Base-by-base conservation (phyloP, 2,797 vertebrate species). In the Acrossocheilus fasciatus region DNA sequence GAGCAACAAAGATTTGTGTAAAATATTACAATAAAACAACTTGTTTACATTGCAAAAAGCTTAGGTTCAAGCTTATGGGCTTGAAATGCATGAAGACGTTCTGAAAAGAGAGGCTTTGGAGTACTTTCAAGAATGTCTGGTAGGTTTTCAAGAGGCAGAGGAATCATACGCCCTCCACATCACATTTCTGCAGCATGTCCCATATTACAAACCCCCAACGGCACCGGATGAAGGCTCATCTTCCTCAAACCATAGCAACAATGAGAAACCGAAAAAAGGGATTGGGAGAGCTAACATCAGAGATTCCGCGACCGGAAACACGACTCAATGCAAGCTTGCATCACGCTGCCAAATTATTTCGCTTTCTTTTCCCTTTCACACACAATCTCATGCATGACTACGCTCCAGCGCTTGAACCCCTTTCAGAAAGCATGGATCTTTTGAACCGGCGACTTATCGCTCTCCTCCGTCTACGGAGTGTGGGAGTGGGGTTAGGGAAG, bases 231-330 rank as follows among this genome's bases (percentile, higher is more conserved):
- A 96, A 93, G 93, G 93, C 95, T 95, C 94, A 93, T 95, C 94
- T 94, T 94, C 91, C 91, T 95, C 92, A 94, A 93, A 93, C 94
- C 92, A 91, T 92, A 92, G 93, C 92, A 93, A 95, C 94, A 95
- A 95, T 94, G 87, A 96, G 92, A 94, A 91, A 95, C 91, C 92
- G 92, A 93, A 94, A 94, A 91, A 95, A 95, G 90, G 94, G 95
- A 95, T 95, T 95, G 95, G 91, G 93, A 94, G 93, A 92, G 92
- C 92, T 92, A 94, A 93, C 93, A 94, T 91, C 91, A 92, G 94
- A 93, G 92, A 95, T 95, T 95, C 95, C 94, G 94, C 93, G 94
- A 94, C 96, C 95, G 95, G 96, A 96, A 96, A 96, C 95, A 96
- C 94, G 94, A 96, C 94, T 96, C 94, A 93, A 95, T 96, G 96